Evolutionary conservation across 2,797 vertebrate species (phyloP), one percentile per base, ranked within the genome.

Genomic region (Manis javanica): DNA sequence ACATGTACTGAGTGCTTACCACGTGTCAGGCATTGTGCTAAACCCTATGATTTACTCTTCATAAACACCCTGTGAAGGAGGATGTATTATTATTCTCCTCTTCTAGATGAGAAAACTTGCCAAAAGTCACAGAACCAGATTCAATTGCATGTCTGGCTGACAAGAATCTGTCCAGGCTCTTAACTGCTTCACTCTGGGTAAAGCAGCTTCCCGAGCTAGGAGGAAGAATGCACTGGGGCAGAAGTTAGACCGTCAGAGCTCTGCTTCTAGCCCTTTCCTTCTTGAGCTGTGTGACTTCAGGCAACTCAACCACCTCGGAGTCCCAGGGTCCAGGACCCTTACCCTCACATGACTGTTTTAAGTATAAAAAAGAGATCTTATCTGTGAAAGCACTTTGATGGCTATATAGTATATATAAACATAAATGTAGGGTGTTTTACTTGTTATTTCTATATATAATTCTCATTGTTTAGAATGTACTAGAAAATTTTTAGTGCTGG

Each of bases 31-130:
- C 57, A 77, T 92, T 88, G 72, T 77, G 90, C 72, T 94, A 96
- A 95, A 55, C n/a, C 26, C 10, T 96, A 61, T 79, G 46, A 83
- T n/a, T 92, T 92, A 57, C 26, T 94, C 90, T 90, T 94, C 79
- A 88, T 49, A 84, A 90, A 92, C 15, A 89, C 42, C 61, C 61
- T 83, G 68, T 96, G 87, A 94, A 42, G 13, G 59, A 92, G 84
- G 51, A 71, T 79, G 68, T 79, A 87, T 49, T 83, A 82, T 72
- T 95, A 85, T 78, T 90, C 29, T 95, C 49, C 39, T 92, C 61
- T 90, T 93, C 49, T 57, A 91, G 23, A 68, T 84, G n/a, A 96
- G 29, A 12, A 74, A 79, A 66, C 61, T 77, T 77, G 46, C 75
- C 71, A 85, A 79, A 86, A 94, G 79, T 84, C 92, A 71, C 11